phyloP scores from a whole-genome alignment of 2,113 vertebrate species.

The Coreoperca whiteheadi region DNA sequence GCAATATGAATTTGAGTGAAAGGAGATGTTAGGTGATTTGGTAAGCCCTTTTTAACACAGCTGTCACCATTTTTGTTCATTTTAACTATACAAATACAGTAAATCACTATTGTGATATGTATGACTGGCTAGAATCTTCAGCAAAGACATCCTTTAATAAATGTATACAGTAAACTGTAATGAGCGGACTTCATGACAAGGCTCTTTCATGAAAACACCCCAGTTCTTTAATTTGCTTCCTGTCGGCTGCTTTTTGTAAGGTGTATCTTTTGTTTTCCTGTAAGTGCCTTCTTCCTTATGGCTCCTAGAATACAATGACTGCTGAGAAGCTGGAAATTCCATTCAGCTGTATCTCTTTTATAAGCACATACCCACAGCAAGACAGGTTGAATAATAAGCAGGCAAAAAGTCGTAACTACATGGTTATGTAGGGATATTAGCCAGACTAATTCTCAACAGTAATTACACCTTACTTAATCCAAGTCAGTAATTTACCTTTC shows the following conservation, averaged over 20 bases:
- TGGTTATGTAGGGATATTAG: background rate
- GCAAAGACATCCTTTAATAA: background rate
- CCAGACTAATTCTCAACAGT: background rate
- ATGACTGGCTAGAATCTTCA: background rate
- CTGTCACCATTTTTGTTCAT: background rate
- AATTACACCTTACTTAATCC: background rate
- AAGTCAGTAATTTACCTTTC: background rate
- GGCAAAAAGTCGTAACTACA: background rate
- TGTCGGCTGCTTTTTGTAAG: conserved; percentile 32
- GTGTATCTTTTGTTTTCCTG: conserved; percentile 47
- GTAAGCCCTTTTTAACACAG: background rate
- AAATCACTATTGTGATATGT: background rate
- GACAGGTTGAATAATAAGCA: conserved; percentile 16
- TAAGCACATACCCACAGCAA: background rate
- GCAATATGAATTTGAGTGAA: background rate
- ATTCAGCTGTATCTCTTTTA: conserved; percentile 15
- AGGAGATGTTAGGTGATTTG: background rate
- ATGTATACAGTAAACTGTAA: background rate
- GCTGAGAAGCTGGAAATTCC: conserved; percentile 68
- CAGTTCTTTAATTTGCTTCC: conserved; percentile 38
- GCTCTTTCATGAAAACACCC: conserved; percentile 14
- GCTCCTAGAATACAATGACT: conserved; percentile 20
- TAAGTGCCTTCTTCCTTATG: conserved; percentile 61
- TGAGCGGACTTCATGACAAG: background rate
- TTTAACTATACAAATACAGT: background rate